A percentile compares a stretch with the other conserved stretches of the same genome.
Evolutionary conservation across 2,113 vertebrate species (phyloP).

Genomic region (Dolichallabes microphthalmus): DNA sequence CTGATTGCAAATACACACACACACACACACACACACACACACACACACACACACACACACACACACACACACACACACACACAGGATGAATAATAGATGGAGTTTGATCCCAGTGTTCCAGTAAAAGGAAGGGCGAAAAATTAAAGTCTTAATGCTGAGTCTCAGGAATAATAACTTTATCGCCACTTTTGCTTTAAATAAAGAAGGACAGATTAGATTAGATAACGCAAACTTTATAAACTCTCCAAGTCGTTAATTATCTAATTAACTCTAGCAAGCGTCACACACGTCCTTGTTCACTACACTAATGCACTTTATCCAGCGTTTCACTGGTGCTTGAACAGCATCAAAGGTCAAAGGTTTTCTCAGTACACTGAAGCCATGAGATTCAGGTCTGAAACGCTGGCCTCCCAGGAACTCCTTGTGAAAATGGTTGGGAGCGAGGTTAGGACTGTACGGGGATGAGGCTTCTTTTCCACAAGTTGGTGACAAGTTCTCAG

Average conservation of each 20-base stretch:
- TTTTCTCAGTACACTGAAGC: too few species aligned
- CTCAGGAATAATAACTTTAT: background rate
- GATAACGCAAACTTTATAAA: background rate
- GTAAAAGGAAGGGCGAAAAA: background rate
- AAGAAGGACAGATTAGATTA: background rate
- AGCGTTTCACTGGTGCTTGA: too few species aligned
- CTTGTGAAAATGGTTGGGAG: too few species aligned
- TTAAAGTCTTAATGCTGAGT: background rate
- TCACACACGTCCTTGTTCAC: background rate
- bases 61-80: background rate
- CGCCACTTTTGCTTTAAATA: background rate
- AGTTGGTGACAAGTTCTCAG: too few species aligned
- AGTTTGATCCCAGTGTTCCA: constrained; percentile 19
- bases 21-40: constrained; percentile 1
- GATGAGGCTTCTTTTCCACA: too few species aligned
- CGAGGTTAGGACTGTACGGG: too few species aligned
- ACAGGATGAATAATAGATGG: background rate
- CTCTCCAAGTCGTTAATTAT: background rate
- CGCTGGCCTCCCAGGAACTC: too few species aligned
- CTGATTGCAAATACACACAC: background rate
- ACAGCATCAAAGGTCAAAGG: too few species aligned
- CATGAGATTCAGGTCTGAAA: too few species aligned
- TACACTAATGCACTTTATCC: background rate
- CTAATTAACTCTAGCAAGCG: background rate
- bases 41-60: background rate